A percentile compares a stretch with the other conserved stretches of the same genome.
phyloP scores from a whole-genome alignment of 2,797 vertebrate species.

The Rhodeus uyekii region DNA sequence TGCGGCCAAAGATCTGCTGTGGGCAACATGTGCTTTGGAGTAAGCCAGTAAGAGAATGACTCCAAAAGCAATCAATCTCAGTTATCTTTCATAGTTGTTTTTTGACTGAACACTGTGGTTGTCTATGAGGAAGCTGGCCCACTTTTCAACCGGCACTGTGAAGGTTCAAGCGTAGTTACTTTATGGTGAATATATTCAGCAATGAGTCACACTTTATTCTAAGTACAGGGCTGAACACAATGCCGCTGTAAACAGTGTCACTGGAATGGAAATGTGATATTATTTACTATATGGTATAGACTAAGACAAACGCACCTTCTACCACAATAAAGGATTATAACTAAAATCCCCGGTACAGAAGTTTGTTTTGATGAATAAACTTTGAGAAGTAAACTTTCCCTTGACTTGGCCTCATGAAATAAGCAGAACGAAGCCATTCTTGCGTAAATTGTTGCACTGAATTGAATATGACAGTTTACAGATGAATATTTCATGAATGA shows the following conservation, averaged over 20 bases:
- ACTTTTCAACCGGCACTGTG: conserved; percentile 16
- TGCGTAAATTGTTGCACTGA: background rate
- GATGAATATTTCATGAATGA: conserved; percentile 29
- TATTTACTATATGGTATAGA: conserved; percentile 21
- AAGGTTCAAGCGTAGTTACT: conserved; percentile 11
- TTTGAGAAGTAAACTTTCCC: conserved; percentile 35
- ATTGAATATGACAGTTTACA: conserved; percentile 8
- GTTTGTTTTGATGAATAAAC: conserved; percentile 34
- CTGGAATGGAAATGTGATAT: conserved; percentile 34
- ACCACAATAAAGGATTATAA: conserved; percentile 33
- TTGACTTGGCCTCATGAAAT: background rate
- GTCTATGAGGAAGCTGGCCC: conserved; percentile 6
- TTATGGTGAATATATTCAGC: conserved; percentile 27
- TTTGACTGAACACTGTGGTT: conserved; percentile 14
- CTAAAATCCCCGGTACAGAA: background rate
- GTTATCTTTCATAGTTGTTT: conserved; percentile 19
- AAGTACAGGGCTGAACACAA: conserved; percentile 28
- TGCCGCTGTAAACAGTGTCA: conserved; percentile 22
- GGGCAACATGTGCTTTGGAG: conserved; percentile 18
- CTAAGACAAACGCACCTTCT: conserved; percentile 12
- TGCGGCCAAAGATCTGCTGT: conserved; percentile 13
- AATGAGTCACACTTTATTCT: conserved; percentile 30
- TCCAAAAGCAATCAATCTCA: conserved; percentile 2
- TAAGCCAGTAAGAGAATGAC: background rate
- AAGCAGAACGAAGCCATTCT: background rate